Percentiles rank a stretch among this genome's conserved stretches.
These are phyloP conservation scores for Lepidurus apus DNA, from an alignment of 1,140 invertebrate species.

Conservation along the genomic window DNA sequence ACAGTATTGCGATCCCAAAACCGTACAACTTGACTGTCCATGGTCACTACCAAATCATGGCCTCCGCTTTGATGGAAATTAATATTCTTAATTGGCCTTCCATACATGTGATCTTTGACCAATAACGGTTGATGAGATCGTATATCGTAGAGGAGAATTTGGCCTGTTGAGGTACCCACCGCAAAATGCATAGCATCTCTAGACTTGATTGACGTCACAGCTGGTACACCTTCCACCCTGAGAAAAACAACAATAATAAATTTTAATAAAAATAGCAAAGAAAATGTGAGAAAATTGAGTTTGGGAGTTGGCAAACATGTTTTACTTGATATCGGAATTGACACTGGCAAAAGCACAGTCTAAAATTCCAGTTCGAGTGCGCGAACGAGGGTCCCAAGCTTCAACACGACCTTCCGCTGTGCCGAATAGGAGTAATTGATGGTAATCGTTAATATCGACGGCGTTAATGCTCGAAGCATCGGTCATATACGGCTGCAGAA, in stretches of 20 bases:
- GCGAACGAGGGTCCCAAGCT: slow-evolving; percentile 87
- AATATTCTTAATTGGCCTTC: slow-evolving; percentile 81
- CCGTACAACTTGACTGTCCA: slow-evolving; percentile 88
- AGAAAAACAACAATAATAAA: slow-evolving; percentile 38
- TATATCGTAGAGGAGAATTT: slow-evolving; percentile 91
- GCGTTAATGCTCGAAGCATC: slow-evolving; percentile 73
- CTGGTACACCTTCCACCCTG: slow-evolving; percentile 61
- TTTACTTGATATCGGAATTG: slow-evolving; percentile 54
- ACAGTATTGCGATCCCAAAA: slow-evolving; percentile 90
- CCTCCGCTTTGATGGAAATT: slow-evolving; percentile 70
- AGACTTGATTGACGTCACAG: slow-evolving; percentile 72
- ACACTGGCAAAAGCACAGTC: slow-evolving; percentile 76
- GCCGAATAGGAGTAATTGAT: slow-evolving; percentile 80
- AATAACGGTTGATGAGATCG: slow-evolving; percentile 80
- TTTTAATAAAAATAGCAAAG: background rate
- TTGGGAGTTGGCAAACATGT: slow-evolving; percentile 31
- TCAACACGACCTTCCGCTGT: slow-evolving; percentile 89
- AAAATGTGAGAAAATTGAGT: background rate
- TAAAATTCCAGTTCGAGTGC: slow-evolving; percentile 66
- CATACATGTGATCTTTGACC: slow-evolving; percentile 93
- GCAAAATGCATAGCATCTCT: slow-evolving; percentile 77
- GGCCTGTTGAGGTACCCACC: slow-evolving; percentile 87
- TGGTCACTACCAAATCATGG: slow-evolving; percentile 73
- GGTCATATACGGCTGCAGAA: slow-evolving; percentile 74
- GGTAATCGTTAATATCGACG: slow-evolving; percentile 78